Evolutionary conservation across 2,797 vertebrate genomes (phyloP).

Genomic region (Dendrocincla fuliginosa): DNA sequence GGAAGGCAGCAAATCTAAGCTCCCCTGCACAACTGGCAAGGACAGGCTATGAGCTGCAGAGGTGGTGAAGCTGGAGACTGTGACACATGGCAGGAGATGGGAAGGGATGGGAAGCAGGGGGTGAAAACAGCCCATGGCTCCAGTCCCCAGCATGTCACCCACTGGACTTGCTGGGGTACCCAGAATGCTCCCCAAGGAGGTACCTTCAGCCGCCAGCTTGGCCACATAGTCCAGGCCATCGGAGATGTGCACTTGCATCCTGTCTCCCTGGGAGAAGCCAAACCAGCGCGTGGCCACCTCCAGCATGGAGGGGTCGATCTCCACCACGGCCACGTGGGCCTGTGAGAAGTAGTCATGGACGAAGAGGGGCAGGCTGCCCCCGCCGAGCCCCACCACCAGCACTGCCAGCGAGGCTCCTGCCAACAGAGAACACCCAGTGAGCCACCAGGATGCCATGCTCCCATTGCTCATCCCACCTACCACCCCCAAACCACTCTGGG

Average conservation of each 20-base stretch:
- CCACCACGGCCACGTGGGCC: conserved; percentile 83
- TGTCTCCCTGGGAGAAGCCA: conserved; percentile 83
- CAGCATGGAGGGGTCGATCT: conserved; percentile 88
- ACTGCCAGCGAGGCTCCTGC: conserved; percentile 79
- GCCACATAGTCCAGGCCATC: conserved; percentile 77
- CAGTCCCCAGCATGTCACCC: neutral
- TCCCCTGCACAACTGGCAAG: neutral
- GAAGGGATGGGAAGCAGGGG: neutral
- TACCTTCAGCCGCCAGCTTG: conserved; percentile 71
- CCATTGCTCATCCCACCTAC: rapidly evolving
- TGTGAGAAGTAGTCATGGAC: conserved; percentile 87
- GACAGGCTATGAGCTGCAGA: neutral
- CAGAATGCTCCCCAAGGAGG: rapidly evolving
- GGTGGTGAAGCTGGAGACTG: neutral
- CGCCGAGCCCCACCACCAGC: conserved; percentile 90
- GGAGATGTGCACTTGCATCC: conserved; percentile 80
- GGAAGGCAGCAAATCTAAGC: neutral
- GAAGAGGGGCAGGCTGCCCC: conserved; percentile 93
- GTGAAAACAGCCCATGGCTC: neutral
- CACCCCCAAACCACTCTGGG: rapidly evolving
- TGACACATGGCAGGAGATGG: neutral
- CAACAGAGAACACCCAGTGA: neutral
- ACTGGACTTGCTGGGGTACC: conserved; percentile 56
- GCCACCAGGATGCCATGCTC: rapidly evolving
- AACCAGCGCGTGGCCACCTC: conserved; percentile 91